phyloP scores from a whole-genome alignment of 2,888 invertebrate species.

The Cistogaster globosa region DNA sequence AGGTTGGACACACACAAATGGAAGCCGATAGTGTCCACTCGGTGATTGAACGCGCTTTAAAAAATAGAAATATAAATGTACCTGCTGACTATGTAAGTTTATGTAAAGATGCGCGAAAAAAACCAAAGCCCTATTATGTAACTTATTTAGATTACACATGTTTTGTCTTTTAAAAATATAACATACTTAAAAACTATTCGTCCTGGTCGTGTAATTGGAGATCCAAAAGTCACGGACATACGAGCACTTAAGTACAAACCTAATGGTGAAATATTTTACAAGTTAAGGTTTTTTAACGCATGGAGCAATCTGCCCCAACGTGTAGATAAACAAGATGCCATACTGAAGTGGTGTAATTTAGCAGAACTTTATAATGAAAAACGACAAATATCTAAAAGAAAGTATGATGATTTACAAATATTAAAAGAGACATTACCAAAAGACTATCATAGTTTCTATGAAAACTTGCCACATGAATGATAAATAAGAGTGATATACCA shows the following conservation, averaged over 20 bases:
- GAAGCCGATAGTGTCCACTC: conserved; percentile 49
- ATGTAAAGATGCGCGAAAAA: conserved; percentile 18
- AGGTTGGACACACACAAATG: conserved; percentile 29
- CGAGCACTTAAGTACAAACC: background rate
- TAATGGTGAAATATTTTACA: background rate
- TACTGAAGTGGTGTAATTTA: conserved; percentile 6
- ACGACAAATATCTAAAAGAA: conserved; percentile 3
- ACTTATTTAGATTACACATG: conserved; percentile 34
- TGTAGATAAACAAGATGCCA: conserved; percentile 11
- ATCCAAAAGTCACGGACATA: background rate
- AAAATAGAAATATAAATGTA: conserved; percentile 32
- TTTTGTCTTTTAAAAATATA: conserved; percentile 5
- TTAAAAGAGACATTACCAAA: conserved; percentile 39
- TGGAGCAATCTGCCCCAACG: conserved; percentile 5
- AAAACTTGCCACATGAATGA: conserved; percentile 18
- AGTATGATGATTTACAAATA: conserved; percentile 25
- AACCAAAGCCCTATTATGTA: conserved; percentile 40
- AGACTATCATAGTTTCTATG: conserved; percentile 22
- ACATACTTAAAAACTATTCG: conserved; percentile 1
- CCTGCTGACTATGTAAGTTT: conserved; percentile 25
- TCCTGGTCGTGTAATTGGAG: conserved; percentile 5
- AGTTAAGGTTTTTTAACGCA: conserved; percentile 9
- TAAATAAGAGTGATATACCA: conserved; percentile 8
- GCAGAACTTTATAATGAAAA: conserved; percentile 1
- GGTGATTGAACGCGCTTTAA: conserved; percentile 47